Evolutionary conservation across 2,113 vertebrate species (phyloP), one percentile per base, ranked within the genome.

Genomic region (Dolichotis patagonum): DNA sequence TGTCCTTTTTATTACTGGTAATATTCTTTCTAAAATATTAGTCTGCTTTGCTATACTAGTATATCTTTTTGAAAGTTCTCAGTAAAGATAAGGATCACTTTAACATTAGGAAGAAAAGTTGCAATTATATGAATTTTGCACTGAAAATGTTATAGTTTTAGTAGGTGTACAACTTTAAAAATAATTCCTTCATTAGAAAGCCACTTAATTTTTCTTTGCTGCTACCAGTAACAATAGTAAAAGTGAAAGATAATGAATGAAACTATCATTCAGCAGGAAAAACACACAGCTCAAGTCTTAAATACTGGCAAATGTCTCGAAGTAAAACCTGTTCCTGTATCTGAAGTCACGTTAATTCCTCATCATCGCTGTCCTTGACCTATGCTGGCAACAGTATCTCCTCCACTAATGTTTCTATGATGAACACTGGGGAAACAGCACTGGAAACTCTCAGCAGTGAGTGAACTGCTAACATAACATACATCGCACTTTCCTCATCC

Each of bases 11-110:
- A 98, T 98, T 97, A 98, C 88, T 95, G 87, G 89, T 97, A 98
- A 98, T 98, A 98, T 97, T 98, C 97, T 93, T 93, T 95, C 97
- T 98, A 98, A 98, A 98, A 97, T 98, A 98, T 98, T 97, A 98
- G 97, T 98, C 97, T 98, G 97, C 96, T 97, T 89, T 96, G 96
- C 91, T 98, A 78, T 94, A 96, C 82, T 82, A 96, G 89, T 96
- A 80, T 62, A 97, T 98, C 96, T 98, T 98, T 93, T 46, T 98
- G 73, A 98, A 98, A 97, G 97, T 92, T 98, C 91, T 94, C 96
- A 98, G 98, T 98, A 97, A 98, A 96, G 71, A 97, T 97, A 95
- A 96, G 95, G 88, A 98, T 96, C 94, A 96, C 89, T 94, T 98
- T 96, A 98, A 96, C 95, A 96, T 97, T 97, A 97, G 91, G 93